phyloP scores from a whole-genome alignment of 2,888 invertebrate genomes.

The Mythimna ferrago region DNA sequence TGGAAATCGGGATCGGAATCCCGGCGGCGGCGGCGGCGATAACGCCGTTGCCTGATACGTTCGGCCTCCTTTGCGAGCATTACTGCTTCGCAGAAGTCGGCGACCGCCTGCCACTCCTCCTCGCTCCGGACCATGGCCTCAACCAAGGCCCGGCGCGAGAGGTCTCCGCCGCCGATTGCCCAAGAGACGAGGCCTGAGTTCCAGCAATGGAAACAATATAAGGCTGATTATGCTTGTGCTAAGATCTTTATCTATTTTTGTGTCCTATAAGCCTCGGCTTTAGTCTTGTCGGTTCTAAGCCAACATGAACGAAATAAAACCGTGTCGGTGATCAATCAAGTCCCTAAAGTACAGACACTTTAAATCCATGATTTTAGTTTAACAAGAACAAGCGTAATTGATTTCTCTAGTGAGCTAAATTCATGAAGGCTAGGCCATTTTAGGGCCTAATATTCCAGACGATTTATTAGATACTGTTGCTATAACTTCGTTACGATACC shows the following conservation, averaged over 20 bases:
- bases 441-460: background rate
- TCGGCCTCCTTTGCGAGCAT: too few relatives aligned
- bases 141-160: too few relatives aligned
- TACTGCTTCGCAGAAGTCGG: too few relatives aligned
- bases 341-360: background rate
- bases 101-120: too few relatives aligned
- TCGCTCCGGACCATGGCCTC: too few relatives aligned
- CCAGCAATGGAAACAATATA: too few relatives aligned
- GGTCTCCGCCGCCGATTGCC: too few relatives aligned
- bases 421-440: background rate
- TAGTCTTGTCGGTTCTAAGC: background rate
- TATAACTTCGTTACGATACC: background rate
- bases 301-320: background rate
- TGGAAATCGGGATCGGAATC: too few relatives aligned
- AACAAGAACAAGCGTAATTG: conserved; percentile 14
- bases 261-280: background rate
- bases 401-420: background rate
- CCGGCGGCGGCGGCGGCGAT: too few relatives aligned
- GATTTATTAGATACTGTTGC: background rate
- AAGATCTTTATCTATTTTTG: background rate
- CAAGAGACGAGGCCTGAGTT: too few relatives aligned
- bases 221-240: too few relatives aligned
- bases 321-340: conserved; percentile 16
- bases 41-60: too few relatives aligned
- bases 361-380: conserved; percentile 13